Conservation (phyloP, 1,140 invertebrate genomes). For the Popillia japonica region DNA sequence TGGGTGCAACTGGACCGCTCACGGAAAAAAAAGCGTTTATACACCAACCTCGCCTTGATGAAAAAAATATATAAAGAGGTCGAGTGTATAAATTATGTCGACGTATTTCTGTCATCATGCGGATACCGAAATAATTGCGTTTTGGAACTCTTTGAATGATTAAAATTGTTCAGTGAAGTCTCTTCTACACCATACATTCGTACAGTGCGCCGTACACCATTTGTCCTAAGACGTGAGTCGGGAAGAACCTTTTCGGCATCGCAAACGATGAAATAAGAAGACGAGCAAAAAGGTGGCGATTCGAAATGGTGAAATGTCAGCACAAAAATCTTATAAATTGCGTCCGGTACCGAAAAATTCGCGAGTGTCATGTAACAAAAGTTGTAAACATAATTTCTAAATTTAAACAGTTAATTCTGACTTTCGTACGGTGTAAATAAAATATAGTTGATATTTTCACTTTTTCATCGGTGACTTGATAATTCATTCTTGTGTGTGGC, state of each 20-base stretch:
- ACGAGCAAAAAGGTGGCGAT: neutral
- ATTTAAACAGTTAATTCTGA: constrained; percentile 23
- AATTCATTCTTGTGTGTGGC: constrained; percentile 4
- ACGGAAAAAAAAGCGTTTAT: neutral
- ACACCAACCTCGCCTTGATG: neutral
- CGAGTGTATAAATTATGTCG: constrained; percentile 26
- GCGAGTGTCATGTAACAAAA: constrained; percentile 34
- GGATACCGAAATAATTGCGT: constrained; percentile 31
- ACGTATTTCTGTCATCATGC: constrained; percentile 10
- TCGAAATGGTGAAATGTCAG: constrained; percentile 20
- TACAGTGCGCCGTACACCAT: neutral
- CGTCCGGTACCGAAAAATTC: constrained; percentile 34
- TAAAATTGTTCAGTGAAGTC: constrained; percentile 2
- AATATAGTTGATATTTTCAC: constrained; percentile 29
- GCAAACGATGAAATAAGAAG: neutral
- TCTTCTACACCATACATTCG: neutral
- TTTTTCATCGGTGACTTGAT: constrained; percentile 33
- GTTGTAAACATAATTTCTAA: constrained; percentile 31
- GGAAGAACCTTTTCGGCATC: neutral
- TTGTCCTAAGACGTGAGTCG: neutral
- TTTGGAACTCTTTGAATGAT: constrained; percentile 29
- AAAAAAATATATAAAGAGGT: constrained; percentile 6
- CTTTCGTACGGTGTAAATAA: constrained; percentile 15
- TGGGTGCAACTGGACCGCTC: constrained; percentile 7
- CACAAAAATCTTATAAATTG: constrained; percentile 10